Evolutionary conservation across 2,797 vertebrate genomes (phyloP).

Genomic region (Rhynchotus rufescens): DNA sequence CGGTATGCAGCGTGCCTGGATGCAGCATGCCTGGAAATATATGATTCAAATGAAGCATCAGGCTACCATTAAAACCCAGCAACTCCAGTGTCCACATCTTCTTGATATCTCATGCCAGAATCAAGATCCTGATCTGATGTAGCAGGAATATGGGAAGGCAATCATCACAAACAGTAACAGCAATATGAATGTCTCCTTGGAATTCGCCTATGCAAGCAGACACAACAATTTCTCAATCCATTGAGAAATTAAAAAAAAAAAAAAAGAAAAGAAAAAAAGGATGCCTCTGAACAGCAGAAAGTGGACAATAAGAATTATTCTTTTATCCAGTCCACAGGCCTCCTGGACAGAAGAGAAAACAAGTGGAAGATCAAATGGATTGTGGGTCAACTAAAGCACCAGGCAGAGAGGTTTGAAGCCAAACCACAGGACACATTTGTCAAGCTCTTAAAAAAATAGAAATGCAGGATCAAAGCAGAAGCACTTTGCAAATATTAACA

Average conservation of each 20-base stretch:
- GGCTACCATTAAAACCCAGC: not conserved
- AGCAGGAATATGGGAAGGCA: not conserved
- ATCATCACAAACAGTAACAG: slow-evolving; percentile 2
- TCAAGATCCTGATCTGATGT: not conserved
- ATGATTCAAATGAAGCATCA: not conserved
- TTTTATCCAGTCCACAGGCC: slow-evolving; percentile 2
- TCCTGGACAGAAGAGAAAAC: slow-evolving; percentile 60
- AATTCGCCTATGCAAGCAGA: slow-evolving; percentile 21
- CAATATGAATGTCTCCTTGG: not conserved
- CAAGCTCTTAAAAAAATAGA: slow-evolving; percentile 84
- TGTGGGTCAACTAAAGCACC: slow-evolving; percentile 77
- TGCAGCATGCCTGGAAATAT: not conserved
- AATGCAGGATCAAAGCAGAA: slow-evolving; percentile 83
- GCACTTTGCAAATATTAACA: slow-evolving; percentile 86
- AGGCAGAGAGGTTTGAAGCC: slow-evolving; percentile 81
- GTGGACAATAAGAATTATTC: slow-evolving; percentile 31
- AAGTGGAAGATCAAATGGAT: slow-evolving; percentile 81
- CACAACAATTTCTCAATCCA: not conserved
- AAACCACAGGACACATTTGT: slow-evolving; percentile 83
- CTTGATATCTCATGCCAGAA: slow-evolving; percentile 1
- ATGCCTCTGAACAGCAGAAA: slow-evolving; percentile 8
- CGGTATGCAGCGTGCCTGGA: not conserved
- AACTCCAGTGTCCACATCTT: not conserved
- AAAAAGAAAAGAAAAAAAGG: slow-evolving; percentile 30
- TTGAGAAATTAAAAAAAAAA: not conserved